Evolutionary conservation across 2,113 vertebrate genomes (phyloP).

Genomic region (Microcebus griseorufus): DNA sequence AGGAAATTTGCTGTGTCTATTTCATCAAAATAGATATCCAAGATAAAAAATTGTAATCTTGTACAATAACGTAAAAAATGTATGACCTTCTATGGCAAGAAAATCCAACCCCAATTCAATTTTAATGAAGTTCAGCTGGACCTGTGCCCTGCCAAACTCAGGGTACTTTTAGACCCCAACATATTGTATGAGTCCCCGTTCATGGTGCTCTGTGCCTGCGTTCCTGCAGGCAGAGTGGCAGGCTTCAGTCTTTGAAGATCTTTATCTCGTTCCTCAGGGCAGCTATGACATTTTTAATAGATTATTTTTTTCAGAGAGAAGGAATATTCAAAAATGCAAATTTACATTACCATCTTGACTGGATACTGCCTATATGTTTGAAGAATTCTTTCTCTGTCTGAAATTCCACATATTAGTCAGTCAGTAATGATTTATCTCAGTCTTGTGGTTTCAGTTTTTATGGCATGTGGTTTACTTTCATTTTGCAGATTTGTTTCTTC

Average conservation of each 20-base stretch:
- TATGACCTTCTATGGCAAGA: not conserved
- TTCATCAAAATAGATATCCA: not conserved
- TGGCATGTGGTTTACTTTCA: not conserved
- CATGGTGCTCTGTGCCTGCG: accelerated
- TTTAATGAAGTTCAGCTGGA: not conserved
- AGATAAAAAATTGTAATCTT: not conserved
- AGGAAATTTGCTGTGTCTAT: not conserved
- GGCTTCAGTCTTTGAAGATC: not conserved
- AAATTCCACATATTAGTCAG: constrained; percentile 31
- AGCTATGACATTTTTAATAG: not conserved
- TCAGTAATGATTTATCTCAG: constrained; percentile 4
- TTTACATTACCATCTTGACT: not conserved
- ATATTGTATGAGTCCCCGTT: accelerated
- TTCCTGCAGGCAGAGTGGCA: not conserved
- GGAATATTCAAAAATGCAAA: constrained; percentile 44
- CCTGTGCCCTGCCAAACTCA: not conserved
- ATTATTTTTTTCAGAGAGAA: not conserved
- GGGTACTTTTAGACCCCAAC: not conserved
- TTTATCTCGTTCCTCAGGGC: not conserved
- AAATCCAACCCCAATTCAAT: not conserved
- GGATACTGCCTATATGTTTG: not conserved
- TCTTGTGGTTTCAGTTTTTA: constrained; percentile 38
- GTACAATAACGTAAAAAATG: not conserved
- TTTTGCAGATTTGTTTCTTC: not conserved
- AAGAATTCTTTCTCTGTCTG: not conserved